phyloP scores from a whole-genome alignment of 2,113 vertebrate genomes.

The Ageneiosus marmoratus region DNA sequence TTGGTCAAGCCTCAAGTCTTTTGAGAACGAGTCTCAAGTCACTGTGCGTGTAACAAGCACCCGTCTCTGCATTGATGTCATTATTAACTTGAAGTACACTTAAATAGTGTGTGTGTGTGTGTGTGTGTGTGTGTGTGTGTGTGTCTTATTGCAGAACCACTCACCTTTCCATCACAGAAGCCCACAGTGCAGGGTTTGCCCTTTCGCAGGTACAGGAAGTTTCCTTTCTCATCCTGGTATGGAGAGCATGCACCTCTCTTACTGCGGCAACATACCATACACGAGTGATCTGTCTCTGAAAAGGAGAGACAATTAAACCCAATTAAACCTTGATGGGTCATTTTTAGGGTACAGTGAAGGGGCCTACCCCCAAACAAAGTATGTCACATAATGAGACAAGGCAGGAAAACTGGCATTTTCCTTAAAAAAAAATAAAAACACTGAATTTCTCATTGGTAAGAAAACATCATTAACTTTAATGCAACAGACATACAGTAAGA shows the following conservation, averaged over 20 bases:
- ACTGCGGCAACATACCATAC: conserved; percentile 89
- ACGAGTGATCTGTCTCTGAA: conserved; percentile 85
- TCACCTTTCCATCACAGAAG: conserved; percentile 89
- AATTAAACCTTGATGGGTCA: not conserved
- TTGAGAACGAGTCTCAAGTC: too few relatives aligned
- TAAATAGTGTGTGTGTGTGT: not conserved
- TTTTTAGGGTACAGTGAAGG: not conserved
- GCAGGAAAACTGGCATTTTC: not conserved
- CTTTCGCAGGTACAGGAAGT: conserved; percentile 85
- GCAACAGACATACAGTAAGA: not conserved
- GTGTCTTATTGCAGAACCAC: conserved; percentile 51
- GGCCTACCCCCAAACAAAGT: not conserved
- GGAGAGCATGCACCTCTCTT: conserved; percentile 74
- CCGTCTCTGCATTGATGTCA: too few relatives aligned
- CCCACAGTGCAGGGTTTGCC: conserved; percentile 96
- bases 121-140: not conserved
- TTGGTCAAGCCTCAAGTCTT: too few relatives aligned
- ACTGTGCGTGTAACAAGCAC: too few relatives aligned
- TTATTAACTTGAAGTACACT: too few relatives aligned
- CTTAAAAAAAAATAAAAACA: not conserved
- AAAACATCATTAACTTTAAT: not conserved
- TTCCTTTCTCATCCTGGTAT: conserved; percentile 56
- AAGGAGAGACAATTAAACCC: not conserved
- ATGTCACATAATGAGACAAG: not conserved
- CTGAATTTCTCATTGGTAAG: not conserved